Evolutionary conservation across 2,888 invertebrate species (phyloP), one percentile per base, ranked within the genome.

Genomic region (Apamea crenata): DNA sequence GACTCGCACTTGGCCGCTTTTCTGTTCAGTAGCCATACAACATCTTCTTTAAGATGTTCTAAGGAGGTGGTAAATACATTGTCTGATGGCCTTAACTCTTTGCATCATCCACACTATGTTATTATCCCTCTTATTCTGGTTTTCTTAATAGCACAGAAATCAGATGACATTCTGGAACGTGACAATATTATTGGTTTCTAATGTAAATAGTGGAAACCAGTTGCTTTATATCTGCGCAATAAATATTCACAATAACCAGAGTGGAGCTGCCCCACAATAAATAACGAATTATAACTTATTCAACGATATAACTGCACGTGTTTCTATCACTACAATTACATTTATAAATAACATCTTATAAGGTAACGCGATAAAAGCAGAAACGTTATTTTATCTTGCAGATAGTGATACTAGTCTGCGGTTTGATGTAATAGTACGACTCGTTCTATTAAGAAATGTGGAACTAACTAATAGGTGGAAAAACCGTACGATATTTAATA

Each of bases 241-340:
- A 81, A 81, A 85, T 85, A 83, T 81, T 73, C 82, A 81, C 73
- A 81, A 50, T 70, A 81, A 85, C 66, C 61, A 56, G 59, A 72
- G 36, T 36, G n/a, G 61, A 84, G 69, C 44, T 73, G 72, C 32
- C 2, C 71, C 53, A 61, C 76, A 72, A 81, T 83, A 75, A 81
- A 81, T 85, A 81, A 85, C 68, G 63, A 74, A 82, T 86, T 82
- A 84, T 86, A 86, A 82, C 83, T 82, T 83, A 81, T 86, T 85
- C 84, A 71, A 76, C 50, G 75, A 68, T 78, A 61, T 86, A 65
- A 40, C 67, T 71, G 87, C 84, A 79, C 84, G 87, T 85, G 87
- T 86, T 72, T 74, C 72, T 73, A 79, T 86, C 79, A 83, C 74
- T 79, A 86, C 84, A 83, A 86, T 83, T 83, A 74, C 53, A 40